These are phyloP conservation scores for Periparus ater DNA, from an alignment of 2,797 vertebrate genomes.

Conservation along the genomic window DNA sequence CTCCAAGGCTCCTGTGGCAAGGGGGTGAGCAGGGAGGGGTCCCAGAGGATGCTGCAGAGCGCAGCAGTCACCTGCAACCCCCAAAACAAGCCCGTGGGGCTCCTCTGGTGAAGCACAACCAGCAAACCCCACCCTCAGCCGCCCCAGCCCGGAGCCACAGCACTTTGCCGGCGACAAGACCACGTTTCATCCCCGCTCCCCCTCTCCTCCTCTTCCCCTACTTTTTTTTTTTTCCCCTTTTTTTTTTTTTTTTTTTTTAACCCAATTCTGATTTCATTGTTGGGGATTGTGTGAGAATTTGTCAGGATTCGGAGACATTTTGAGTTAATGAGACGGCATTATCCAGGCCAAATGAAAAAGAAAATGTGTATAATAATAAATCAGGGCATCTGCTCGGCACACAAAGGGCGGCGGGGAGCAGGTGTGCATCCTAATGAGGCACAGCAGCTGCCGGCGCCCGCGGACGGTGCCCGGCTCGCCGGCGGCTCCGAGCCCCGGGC, in stretches of 20 bases:
- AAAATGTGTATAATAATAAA: constrained; percentile 74
- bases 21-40: rapidly evolving
- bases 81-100: background rate
- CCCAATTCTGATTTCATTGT: constrained; percentile 15
- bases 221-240: background rate
- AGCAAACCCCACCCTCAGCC: background rate
- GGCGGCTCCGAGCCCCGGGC: constrained; percentile 63
- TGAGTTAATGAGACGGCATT: constrained; percentile 55
- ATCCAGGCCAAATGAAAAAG: constrained; percentile 66
- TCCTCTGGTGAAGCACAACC: background rate
- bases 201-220: background rate
- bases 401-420: constrained; percentile 88
- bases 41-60: background rate
- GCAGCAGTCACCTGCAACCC: background rate
- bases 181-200: rapidly evolving
- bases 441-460: constrained; percentile 82
- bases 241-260: background rate
- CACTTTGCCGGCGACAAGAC: background rate
- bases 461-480: constrained; percentile 51
- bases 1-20: background rate
- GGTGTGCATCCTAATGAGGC: constrained; percentile 92
- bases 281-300: constrained; percentile 58
- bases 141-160: rapidly evolving
- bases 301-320: constrained; percentile 53
- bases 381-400: constrained; percentile 80